Evolutionary conservation across 2,797 vertebrate genomes (phyloP), one percentile per base, ranked within the genome.

Genomic region (Cossypha polioptera): DNA sequence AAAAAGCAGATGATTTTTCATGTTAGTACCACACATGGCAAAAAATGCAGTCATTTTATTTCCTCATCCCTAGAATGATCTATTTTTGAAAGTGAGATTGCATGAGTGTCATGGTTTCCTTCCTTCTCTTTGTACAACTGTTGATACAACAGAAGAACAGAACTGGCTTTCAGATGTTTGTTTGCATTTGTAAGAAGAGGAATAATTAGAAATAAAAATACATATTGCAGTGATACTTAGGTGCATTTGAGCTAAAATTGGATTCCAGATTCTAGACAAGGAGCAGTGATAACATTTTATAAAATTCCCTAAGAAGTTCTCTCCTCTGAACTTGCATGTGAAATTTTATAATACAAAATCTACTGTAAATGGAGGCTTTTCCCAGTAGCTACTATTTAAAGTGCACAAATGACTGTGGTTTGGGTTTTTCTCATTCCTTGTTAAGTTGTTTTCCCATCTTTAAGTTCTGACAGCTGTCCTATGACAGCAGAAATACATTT

Each of bases 1-100:
- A 68, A 91, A 87, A 82, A 75, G 35, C 14, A 91, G 61, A 51
- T 71, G 53, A 59, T 88, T 95, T 77, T 81, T 93, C 50, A 71
- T 54, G 5, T n/a, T 91, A 31, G 29, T 66, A 61, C 19, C 35
- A 50, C 22, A 33, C 36, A 77, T 7, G 5, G 13, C 16, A 33
- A 57, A 66, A 78, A 87, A 33, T 16, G 5, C 35, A 79, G 20
- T 19, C 2, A 0, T 54, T 76, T 79, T 57, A 17, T 50, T 87
- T 82, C 22, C 20, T 74, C 16, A 28, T 63, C 16, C 40, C 6
- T 78, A 38, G 15, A 85, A 91, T 0, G 4, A 86, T 16, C n/a
- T 4, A 1, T 53, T 13, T 38, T 58, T 1, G 1, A 40, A 94
- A 84, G 6, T 43, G 40, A 80, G 50, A 22, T 10, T 65, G 29